A percentile compares a stretch with the other conserved stretches of the same genome.
Evolutionary conservation across 2,888 invertebrate genomes (phyloP).

Genomic region (Eurytoma californica): DNA sequence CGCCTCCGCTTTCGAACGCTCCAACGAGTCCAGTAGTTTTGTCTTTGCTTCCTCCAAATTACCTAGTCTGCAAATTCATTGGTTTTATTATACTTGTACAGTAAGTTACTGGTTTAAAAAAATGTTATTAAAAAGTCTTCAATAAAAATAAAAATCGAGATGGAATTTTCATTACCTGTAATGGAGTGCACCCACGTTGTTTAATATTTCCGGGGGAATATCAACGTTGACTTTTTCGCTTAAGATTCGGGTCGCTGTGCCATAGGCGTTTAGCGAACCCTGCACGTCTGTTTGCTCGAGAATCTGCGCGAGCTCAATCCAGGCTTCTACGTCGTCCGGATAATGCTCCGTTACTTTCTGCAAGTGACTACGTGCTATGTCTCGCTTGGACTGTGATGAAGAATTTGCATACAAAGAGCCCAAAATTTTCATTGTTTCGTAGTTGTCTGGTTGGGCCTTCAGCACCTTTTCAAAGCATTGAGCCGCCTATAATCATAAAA

Average conservation of each 20-base stretch:
- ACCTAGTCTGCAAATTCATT: constrained; percentile 81
- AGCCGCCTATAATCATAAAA: constrained; percentile 83
- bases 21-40: constrained; percentile 90
- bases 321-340: constrained; percentile 98
- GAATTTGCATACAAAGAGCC: constrained; percentile 97
- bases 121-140: too few species aligned
- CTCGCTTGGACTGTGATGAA: constrained; percentile 90
- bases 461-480: constrained; percentile 99
- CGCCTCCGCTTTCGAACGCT: constrained; percentile 87
- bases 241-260: constrained; percentile 93
- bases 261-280: constrained; percentile 91
- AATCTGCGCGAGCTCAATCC: constrained; percentile 99
- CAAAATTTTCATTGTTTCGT: constrained; percentile 99
- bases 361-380: constrained; percentile 94
- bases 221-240: constrained; percentile 95
- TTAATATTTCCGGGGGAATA: constrained; percentile 97
- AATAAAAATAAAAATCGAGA: too few species aligned
- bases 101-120: too few species aligned
- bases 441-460: constrained; percentile 97
- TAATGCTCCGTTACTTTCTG: constrained; percentile 97
- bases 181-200: constrained; percentile 97
- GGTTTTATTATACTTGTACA: not conserved
- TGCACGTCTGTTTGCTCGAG: constrained; percentile 94
- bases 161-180: constrained; percentile 77
- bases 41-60: constrained; percentile 90